Base-by-base conservation (phyloP, 2,888 invertebrate species). In the Aromia moschata region DNA sequence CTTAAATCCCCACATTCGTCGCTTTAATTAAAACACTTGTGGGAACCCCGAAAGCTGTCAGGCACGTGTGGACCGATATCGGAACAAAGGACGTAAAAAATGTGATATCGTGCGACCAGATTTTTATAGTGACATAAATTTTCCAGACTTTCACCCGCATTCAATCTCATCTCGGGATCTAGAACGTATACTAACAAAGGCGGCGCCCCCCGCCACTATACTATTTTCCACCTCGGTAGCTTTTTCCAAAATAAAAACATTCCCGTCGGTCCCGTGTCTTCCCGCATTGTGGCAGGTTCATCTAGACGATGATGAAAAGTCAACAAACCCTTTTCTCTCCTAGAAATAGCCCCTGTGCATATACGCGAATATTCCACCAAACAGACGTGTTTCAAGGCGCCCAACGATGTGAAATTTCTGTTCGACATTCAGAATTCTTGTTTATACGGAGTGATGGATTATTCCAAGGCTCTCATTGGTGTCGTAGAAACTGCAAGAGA, bases 311-410 rank as follows among this genome's bases (percentile, higher is more conserved):
- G 53, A 53, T 53, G 53, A 30, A 53, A 53, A 53, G 43, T 53
- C 43, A 53, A 53, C 53, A 53, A 53, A 53, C 53, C 53, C 43
- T 31, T 33, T 53, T 53, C 43, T 53, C 43, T 43, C 43, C 33
- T 53, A 25, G 18, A 53, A 41, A 53, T 53, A 18, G 43, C 52
- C 25, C 40, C 40, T 11, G 25, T 25, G 9, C n/a, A n/a, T n/a
- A n/a, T n/a, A n/a, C n/a, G n/a, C n/a, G n/a, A n/a, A n/a, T n/a
- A n/a, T n/a, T n/a, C n/a, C n/a, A n/a, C n/a, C n/a, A n/a, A n/a
- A n/a, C n/a, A n/a, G n/a, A n/a, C n/a, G n/a, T n/a, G n/a, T n/a
- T 25, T 25, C 25, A 25, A 25, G 25, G 25, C 25, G 25, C 25
- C 9, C n/a, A n/a, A n/a, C n/a, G n/a, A n/a, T n/a, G n/a, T n/a